Conservation (phyloP, 1,140 invertebrate genomes). For the Drosophila kanapiae region DNA sequence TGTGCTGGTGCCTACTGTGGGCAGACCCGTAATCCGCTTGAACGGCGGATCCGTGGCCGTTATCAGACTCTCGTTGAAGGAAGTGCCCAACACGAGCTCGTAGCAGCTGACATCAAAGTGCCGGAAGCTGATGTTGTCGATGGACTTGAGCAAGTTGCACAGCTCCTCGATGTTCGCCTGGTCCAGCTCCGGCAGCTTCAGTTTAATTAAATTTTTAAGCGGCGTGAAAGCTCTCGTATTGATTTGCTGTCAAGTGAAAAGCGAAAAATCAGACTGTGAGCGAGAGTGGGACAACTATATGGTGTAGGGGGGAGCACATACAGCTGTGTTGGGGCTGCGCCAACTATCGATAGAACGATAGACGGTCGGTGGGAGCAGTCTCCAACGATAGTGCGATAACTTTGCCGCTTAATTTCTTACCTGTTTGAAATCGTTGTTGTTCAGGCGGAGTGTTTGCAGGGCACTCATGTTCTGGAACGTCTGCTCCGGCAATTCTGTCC, state of each 20-base stretch:
- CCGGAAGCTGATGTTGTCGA: constrained; percentile 79
- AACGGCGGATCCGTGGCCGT: constrained; percentile 63
- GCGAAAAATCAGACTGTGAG: constrained; percentile 22
- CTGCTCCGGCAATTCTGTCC: constrained; percentile 75
- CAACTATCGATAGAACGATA: constrained; percentile 55
- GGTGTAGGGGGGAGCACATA: not conserved
- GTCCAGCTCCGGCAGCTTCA: constrained; percentile 77
- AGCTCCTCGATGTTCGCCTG: constrained; percentile 69
- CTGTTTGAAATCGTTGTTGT: constrained; percentile 84
- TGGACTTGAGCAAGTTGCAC: constrained; percentile 71
- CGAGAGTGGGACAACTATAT: constrained; percentile 58
- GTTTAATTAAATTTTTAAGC: constrained; percentile 75
- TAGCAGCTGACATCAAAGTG: constrained; percentile 80
- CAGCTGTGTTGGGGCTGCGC: constrained; percentile 14
- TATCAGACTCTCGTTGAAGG: constrained; percentile 82
- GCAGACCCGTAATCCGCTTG: constrained; percentile 38
- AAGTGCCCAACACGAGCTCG: constrained; percentile 72
- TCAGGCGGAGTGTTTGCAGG: constrained; percentile 84
- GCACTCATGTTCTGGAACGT: constrained; percentile 85
- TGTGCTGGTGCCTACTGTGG: constrained; percentile 32
- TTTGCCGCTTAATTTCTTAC: constrained; percentile 57
- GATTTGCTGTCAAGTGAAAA: constrained; percentile 76
- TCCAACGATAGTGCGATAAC: constrained; percentile 17
- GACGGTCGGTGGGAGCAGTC: not conserved
- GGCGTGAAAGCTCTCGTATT: constrained; percentile 81